Evolutionary conservation across 2,888 invertebrate genomes (phyloP).

Genomic region (Entomobrya proxima): DNA sequence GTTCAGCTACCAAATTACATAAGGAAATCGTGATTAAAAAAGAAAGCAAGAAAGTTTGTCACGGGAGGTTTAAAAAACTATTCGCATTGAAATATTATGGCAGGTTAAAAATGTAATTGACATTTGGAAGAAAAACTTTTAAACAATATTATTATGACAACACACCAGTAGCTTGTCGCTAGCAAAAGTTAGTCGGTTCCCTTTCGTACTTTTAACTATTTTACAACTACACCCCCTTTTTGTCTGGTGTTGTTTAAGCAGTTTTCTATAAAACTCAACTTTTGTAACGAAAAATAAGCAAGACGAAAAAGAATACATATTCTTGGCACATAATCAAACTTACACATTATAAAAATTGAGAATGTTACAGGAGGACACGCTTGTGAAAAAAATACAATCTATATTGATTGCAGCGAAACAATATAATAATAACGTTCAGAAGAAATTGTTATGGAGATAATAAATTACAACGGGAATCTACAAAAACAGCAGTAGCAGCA

Average conservation of each 20-base stretch:
- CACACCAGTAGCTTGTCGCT: not conserved
- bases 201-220: not conserved
- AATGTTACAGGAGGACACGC: constrained; percentile 69
- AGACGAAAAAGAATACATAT: constrained; percentile 40
- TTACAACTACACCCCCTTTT: not conserved
- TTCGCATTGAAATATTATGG: constrained; percentile 35
- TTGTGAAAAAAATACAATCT: constrained; percentile 5
- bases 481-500: no score
- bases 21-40: no score
- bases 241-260: not conserved
- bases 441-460: constrained; percentile 26
- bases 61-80: not conserved
- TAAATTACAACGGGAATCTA: constrained; percentile 32
- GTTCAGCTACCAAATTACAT: no score
- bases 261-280: no score
- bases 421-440: not conserved
- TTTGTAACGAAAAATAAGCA: constrained; percentile 46
- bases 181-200: not conserved
- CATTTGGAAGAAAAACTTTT: constrained; percentile 15
- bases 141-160: not conserved
- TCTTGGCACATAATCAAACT: constrained; percentile 75
- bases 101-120: constrained; percentile 29
- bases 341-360: constrained; percentile 70
- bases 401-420: not conserved
- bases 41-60: no score